A percentile compares a stretch with the other conserved stretches of the same genome.
Conservation (phyloP, 2,113 vertebrate species). For the Taxidea taxus region DNA sequence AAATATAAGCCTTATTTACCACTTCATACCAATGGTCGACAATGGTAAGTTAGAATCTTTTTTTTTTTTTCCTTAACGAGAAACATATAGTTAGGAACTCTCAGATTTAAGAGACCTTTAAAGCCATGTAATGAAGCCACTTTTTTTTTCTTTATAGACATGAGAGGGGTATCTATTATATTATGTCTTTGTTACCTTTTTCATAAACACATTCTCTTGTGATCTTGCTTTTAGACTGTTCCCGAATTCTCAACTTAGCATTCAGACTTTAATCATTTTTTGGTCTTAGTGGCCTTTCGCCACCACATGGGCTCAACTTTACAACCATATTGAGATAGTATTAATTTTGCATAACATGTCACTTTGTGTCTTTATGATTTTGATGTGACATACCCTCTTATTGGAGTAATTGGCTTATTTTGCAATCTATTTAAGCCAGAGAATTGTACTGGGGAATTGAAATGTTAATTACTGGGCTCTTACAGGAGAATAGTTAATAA, state of each 20-base stretch:
- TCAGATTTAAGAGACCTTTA: constrained; percentile 27
- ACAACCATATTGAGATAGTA: background rate
- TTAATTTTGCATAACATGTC: background rate
- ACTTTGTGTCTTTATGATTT: background rate
- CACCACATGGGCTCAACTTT: background rate
- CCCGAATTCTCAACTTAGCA: background rate
- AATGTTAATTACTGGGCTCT: background rate
- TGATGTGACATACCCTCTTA: background rate
- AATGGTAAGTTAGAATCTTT: constrained; percentile 86
- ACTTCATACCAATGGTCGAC: constrained; percentile 82
- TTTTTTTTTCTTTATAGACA: background rate
- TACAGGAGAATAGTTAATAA: background rate
- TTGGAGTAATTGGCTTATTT: background rate
- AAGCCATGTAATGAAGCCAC: background rate
- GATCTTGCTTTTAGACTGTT: background rate
- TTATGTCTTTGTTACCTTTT: background rate
- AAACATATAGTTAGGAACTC: background rate
- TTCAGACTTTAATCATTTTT: background rate
- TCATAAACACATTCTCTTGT: background rate
- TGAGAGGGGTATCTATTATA: background rate
- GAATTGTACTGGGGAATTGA: background rate
- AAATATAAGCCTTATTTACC: constrained; percentile 89
- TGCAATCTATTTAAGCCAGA: background rate
- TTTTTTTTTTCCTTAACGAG: constrained; percentile 8
- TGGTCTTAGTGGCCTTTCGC: background rate